A percentile compares a stretch with the other conserved stretches of the same genome.
Conservation (phyloP, 2,888 invertebrate genomes). For the Heliothis peltigera region DNA sequence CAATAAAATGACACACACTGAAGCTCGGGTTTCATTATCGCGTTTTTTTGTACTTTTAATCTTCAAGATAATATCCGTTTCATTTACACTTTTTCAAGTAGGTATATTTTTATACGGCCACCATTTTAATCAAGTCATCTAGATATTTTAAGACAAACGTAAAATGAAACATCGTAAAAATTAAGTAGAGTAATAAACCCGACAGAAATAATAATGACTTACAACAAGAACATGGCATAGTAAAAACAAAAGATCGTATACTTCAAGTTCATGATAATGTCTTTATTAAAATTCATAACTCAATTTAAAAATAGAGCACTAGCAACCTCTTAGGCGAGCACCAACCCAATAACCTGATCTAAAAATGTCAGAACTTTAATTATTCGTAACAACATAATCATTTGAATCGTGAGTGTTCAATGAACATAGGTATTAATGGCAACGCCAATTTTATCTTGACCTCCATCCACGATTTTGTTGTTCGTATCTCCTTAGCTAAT, state of each 20-base stretch:
- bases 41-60: constrained; percentile 36
- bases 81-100: constrained; percentile 44
- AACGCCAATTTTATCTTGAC: constrained; percentile 71
- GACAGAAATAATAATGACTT: constrained; percentile 38
- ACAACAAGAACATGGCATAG: constrained; percentile 22
- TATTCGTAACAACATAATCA: constrained; percentile 88
- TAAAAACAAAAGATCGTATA: constrained; percentile 45
- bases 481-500: constrained; percentile 44
- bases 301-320: constrained; percentile 43
- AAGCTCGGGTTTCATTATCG: constrained; percentile 34
- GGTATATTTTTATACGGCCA: constrained; percentile 22
- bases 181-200: constrained; percentile 48
- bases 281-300: constrained; percentile 53
- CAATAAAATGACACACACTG: constrained; percentile 40
- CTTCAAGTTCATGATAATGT: constrained; percentile 39
- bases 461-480: constrained; percentile 50
- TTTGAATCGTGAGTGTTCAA: constrained; percentile 85
- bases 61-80: constrained; percentile 21
- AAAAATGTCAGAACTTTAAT: constrained; percentile 86
- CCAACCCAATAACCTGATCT: constrained; percentile 72
- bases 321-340: constrained; percentile 16
- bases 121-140: constrained; percentile 35
- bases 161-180: constrained; percentile 42
- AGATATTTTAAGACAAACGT: constrained; percentile 48
- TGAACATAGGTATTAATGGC: constrained; percentile 79